Base-by-base conservation (phyloP, 2,888 invertebrate species). In the Spodoptera exigua region DNA sequence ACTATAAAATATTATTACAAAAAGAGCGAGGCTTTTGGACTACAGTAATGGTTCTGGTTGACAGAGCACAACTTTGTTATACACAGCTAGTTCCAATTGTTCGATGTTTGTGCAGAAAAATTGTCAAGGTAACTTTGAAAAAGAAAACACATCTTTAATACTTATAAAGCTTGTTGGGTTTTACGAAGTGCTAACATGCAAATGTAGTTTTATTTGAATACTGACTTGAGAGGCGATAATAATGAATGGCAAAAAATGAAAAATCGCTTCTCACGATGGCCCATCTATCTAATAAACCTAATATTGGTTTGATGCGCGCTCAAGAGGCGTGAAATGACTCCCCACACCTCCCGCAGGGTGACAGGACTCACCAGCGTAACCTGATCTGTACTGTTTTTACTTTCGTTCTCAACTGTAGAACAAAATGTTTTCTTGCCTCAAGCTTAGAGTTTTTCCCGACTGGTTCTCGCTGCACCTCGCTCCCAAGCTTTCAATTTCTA, bases 271-370 rank as follows among this genome's bases (percentile, higher is more conserved):
- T 87, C 87, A 83, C 84, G 85, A 83, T 83, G 84, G 83, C 83
- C 87, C 86, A 89, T 92, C 90, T 90, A 91, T 92, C 91, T 93
- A 92, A 93, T 93, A 93, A 92, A 92, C 90, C 89, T 91, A 92
- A 92, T 93, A 92, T 91, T 93, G 92, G 91, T 91, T 90, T 91
- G 88, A 91, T 92, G 89, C 89, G 90, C 91, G 92, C 82, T 85
- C 91, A 92, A 92, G 91, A 89, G 89, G 86, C 93, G 91, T 93
- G 90, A 93, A 93, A 93, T 92, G 89, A 91, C 84, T 86, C 83
- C 83, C 80, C 82, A 82, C 83, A 72, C 82, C 81, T 27, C 27
- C 80, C 70, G 76, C 78, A 61, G 82, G 79, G 79, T 64, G 70
- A 48, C 65, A 52, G 61, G 75, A 74, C 81, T 75, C 76, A 74